Conservation (phyloP, 2,113 vertebrate species). For the Taurulus bubalis region DNA sequence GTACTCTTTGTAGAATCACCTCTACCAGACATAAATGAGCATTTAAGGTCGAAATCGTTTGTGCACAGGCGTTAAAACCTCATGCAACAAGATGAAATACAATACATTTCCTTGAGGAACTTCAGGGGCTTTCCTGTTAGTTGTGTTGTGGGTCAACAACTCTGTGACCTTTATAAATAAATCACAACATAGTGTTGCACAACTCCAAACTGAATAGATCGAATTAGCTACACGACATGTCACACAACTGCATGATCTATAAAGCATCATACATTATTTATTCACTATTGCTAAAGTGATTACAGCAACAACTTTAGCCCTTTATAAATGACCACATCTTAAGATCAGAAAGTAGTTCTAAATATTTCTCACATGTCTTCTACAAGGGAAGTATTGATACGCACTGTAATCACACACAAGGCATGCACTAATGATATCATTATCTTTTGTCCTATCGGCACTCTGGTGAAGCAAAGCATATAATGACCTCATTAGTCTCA, state of each 20-base stretch:
- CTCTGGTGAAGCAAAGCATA: conserved; percentile 18
- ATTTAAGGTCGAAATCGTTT: not conserved
- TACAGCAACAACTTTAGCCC: not conserved
- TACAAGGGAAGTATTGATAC: not conserved
- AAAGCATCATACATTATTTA: not conserved
- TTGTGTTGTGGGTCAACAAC: not conserved
- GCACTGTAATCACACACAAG: not conserved
- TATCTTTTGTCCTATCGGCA: conserved; percentile 47
- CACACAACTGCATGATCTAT: not conserved
- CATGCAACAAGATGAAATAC: not conserved
- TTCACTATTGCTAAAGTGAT: not conserved
- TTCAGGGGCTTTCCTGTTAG: not conserved
- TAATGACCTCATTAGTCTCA: conserved; percentile 67
- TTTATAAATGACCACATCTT: not conserved
- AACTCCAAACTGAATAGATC: not conserved
- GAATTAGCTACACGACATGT: not conserved
- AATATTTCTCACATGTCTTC: not conserved
- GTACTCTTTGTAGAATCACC: not conserved
- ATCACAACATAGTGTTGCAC: not conserved
- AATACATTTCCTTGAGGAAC: not conserved
- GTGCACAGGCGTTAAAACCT: too few relatives aligned
- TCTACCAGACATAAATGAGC: not conserved
- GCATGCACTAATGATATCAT: conserved; percentile 17
- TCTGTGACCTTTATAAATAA: not conserved
- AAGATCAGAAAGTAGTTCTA: not conserved